Evolutionary conservation across 2,113 vertebrate species (phyloP), one percentile per base, ranked within the genome.

Genomic region (Cynopterus brachyotis): DNA sequence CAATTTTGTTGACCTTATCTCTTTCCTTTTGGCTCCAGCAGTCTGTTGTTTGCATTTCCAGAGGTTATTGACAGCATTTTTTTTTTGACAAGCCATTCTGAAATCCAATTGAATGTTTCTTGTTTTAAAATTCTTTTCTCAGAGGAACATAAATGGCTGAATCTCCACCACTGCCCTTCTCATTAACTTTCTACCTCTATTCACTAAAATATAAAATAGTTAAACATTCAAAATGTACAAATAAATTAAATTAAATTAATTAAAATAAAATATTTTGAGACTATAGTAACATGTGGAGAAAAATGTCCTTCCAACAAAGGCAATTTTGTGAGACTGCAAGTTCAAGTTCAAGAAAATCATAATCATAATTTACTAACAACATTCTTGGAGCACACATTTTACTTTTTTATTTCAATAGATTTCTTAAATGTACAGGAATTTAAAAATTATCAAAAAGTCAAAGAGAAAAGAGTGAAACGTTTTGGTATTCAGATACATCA

Each of bases 51-150:
- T 37, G 67, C 57, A 57, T 37, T 76, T 62, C 19, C 42, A n/a
- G 50, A 10, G 55, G 70, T 96, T 69, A 96, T 60, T 83, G 95
- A 70, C 50, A 79, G 37, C 50, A 3, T 47, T 30, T 70, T 37
- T 96, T 70, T 45, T 85, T 67, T 79, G 75, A 97, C 45, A 88
- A 76, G n/a, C 11, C 73, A 16, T 87, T 86, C 90, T 96, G 70
- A 93, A 94, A 86, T 91, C 53, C 70, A 88, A 97, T 45, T 82
- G 79, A 93, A 81, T 89, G 8, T 40, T 95, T 81, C 82, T 81
- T 89, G 55, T 94, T 84, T 95, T 76, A 86, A 95, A 91, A 64
- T 95, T 42, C 67, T 37, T 66, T 87, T 90, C 59, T 75, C 78
- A 53, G 66, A 64, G n/a, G 50, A 87, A 35, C 9, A 24, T 55